phyloP scores from a whole-genome alignment of 2,888 invertebrate species.

The Psococerastis gibbosa region DNA sequence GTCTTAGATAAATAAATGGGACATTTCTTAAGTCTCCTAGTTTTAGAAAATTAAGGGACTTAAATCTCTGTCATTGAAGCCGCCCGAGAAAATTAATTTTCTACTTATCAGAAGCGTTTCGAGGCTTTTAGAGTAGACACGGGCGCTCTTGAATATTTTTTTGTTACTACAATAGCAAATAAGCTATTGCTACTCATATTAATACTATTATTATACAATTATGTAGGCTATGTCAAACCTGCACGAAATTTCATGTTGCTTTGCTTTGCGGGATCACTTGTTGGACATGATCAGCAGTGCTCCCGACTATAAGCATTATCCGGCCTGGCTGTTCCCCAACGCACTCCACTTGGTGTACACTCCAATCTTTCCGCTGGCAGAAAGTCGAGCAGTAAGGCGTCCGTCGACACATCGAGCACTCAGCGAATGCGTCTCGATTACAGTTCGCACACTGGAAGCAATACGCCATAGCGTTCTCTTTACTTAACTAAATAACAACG shows the following conservation, averaged over 20 bases:
- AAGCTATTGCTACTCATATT: no score
- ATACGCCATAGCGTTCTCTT: constrained; percentile 14
- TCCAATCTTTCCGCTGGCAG: constrained; percentile 83
- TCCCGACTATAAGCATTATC: constrained; percentile 73
- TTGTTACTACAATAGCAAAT: no score
- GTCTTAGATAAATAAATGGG: no score
- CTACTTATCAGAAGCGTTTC: no score
- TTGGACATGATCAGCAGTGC: constrained; percentile 23
- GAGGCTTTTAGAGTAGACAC: no score
- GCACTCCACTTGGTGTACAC: constrained; percentile 67
- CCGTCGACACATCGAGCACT: constrained; percentile 68
- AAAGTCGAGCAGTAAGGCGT: constrained; percentile 80
- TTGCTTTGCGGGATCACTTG: not conserved
- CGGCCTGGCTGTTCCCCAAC: constrained; percentile 35
- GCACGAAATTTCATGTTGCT: not conserved
- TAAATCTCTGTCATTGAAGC: no score
- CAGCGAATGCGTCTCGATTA: constrained; percentile 68
- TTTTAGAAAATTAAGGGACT: no score
- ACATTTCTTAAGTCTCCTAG: no score
- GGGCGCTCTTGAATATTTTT: no score
- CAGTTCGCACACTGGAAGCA: constrained; percentile 64
- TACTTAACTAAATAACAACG: constrained; percentile 10
- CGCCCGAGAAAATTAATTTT: no score
- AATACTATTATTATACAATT: no score
- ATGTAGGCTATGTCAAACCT: no score